Evolutionary conservation across 30 jellyfish, hydroid and myxozoan species (phyloP).

Genomic region (Chrysaora quinquecirrha): DNA sequence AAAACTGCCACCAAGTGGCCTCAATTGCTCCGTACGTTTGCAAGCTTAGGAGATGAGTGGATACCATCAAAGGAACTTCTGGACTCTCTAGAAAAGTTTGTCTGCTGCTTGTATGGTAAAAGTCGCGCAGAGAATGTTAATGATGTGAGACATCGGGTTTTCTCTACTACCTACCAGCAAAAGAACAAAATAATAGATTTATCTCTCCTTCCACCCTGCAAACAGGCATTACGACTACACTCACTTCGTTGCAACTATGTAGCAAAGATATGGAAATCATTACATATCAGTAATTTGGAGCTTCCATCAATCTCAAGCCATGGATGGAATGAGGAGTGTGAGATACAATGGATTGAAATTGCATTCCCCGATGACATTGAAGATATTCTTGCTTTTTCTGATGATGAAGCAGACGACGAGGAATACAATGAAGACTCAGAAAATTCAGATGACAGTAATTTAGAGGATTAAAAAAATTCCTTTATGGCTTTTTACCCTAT

Average conservation of each 20-base stretch:
- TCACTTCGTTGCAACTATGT: constrained; percentile 9
- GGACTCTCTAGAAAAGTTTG: background rate
- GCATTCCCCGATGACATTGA: constrained; percentile 6
- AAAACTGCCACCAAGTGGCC: background rate
- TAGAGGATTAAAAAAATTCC: background rate
- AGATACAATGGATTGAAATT: background rate
- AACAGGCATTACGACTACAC: constrained; percentile 22
- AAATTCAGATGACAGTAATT: background rate
- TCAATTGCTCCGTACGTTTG: background rate
- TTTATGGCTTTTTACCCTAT: background rate
- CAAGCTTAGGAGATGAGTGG: constrained; percentile 1
- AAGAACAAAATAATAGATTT: constrained; percentile 6
- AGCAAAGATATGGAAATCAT: constrained; percentile 12
- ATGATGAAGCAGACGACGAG: background rate
- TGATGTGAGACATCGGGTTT: background rate
- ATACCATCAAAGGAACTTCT: background rate
- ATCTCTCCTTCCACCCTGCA: constrained; percentile 42
- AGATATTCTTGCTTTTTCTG: background rate
- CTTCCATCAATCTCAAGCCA: background rate
- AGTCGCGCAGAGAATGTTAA: background rate
- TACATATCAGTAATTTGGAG: background rate
- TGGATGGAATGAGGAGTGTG: constrained; percentile 11
- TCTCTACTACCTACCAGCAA: background rate
- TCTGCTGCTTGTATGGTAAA: background rate
- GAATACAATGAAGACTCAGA: background rate